Percentiles rank a stretch among this genome's conserved stretches.
Evolutionary conservation across 53 echinoderm and acorn worm genomes (phyloP).

Genomic region (Zoroaster sp.): DNA sequence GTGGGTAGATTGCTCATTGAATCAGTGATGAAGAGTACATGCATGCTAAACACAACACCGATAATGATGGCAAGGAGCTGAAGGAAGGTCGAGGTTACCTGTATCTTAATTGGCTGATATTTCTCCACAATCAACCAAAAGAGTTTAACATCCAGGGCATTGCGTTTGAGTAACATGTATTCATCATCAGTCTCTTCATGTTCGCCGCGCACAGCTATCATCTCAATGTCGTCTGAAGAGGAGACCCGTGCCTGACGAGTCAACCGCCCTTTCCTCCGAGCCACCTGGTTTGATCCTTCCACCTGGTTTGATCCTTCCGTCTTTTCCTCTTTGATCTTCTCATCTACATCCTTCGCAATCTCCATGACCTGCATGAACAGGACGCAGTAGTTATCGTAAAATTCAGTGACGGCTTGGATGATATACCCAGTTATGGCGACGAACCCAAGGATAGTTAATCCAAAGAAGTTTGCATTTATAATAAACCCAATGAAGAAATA

Average conservation of each 20-base stretch:
- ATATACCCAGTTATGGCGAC: slow-evolving; percentile 65
- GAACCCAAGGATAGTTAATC: slow-evolving; percentile 44
- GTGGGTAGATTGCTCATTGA: slow-evolving; percentile 64
- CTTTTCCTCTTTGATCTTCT: background rate
- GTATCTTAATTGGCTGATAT: slow-evolving; percentile 67
- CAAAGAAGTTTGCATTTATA: slow-evolving; percentile 66
- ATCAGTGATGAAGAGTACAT: slow-evolving; percentile 67
- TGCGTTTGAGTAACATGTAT: slow-evolving; percentile 15
- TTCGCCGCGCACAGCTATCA: no score
- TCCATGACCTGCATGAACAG: slow-evolving; percentile 63
- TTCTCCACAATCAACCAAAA: slow-evolving; percentile 70
- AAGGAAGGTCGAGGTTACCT: slow-evolving; percentile 40
- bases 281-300: background rate
- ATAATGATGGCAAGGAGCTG: slow-evolving; percentile 55
- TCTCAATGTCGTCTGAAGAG: no score
- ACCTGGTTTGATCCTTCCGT: background rate
- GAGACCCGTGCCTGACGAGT: background rate
- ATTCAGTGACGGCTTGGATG: slow-evolving; percentile 56
- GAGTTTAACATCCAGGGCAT: slow-evolving; percentile 68
- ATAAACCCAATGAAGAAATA: slow-evolving; percentile 87
- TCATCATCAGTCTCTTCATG: no score
- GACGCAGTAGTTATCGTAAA: slow-evolving; percentile 80
- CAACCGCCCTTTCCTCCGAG: background rate
- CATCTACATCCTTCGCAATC: slow-evolving; percentile 56
- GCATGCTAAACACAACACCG: slow-evolving; percentile 62